Conservation (phyloP, 2,888 invertebrate species). For the Lasioglossum marginatum region DNA sequence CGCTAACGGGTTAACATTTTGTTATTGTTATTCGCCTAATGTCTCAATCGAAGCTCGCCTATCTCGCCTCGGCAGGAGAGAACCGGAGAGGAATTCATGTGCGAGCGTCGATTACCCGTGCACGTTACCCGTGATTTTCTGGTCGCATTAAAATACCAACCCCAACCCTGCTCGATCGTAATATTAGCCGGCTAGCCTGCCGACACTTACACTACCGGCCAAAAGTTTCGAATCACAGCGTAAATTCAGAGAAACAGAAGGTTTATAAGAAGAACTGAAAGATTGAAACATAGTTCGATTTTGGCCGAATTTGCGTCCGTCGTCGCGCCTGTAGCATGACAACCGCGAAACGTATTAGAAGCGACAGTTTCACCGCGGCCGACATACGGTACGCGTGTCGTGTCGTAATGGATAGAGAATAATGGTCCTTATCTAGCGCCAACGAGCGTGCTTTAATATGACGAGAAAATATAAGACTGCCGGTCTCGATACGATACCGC, state of each 20-base stretch:
- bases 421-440: constrained; percentile 68
- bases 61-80: constrained; percentile 10
- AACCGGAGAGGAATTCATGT: constrained; percentile 24
- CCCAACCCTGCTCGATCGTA: constrained; percentile 37
- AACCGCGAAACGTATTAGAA: constrained; percentile 33
- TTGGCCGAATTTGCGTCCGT: not conserved
- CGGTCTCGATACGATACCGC: constrained; percentile 66
- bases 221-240: too few species aligned
- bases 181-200: constrained; percentile 26
- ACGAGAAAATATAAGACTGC: constrained; percentile 76
- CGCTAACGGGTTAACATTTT: constrained; percentile 16
- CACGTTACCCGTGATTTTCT: constrained; percentile 40
- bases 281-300: not conserved
- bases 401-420: constrained; percentile 72
- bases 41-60: constrained; percentile 49
- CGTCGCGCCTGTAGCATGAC: not conserved
- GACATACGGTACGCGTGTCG: constrained; percentile 64
- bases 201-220: constrained; percentile 15
- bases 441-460: constrained; percentile 73
- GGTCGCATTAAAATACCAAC: constrained; percentile 49
- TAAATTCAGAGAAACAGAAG: too few species aligned
- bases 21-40: constrained; percentile 52
- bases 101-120: constrained; percentile 13
- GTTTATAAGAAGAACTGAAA: too few species aligned
- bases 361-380: constrained; percentile 37